phyloP scores from a whole-genome alignment of 2,113 vertebrate genomes.

The Ariopsis seemanni region DNA sequence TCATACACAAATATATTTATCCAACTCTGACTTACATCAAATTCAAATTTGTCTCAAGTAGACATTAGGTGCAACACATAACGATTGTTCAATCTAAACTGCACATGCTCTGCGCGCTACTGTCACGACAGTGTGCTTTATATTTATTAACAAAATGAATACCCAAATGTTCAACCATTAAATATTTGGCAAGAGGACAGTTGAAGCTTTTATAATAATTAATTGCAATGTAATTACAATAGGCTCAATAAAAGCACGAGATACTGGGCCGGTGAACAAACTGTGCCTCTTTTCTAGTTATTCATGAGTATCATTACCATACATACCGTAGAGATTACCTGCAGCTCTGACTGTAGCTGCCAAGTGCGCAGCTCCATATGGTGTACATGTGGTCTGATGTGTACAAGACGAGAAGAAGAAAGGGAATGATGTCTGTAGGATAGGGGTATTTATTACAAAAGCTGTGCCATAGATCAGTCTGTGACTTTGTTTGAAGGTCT shows the following conservation, averaged over 20 bases:
- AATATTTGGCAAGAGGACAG: background rate
- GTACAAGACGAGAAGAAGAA: background rate
- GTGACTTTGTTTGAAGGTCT: background rate
- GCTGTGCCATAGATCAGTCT: background rate
- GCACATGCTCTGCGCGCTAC: background rate
- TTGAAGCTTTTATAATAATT: background rate
- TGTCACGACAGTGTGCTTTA: background rate
- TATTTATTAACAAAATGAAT: background rate
- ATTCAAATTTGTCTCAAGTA: background rate
- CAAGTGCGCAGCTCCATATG: slow-evolving; percentile 5
- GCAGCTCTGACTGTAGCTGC: background rate
- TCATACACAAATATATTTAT: background rate
- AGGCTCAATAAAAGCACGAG: background rate
- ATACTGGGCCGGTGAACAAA: background rate
- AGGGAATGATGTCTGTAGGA: background rate
- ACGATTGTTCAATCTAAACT: background rate
- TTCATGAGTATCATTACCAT: background rate
- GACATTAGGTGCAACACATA: background rate
- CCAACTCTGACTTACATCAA: background rate
- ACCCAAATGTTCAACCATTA: background rate
- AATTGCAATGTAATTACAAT: background rate
- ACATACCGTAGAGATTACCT: background rate
- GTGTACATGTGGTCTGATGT: background rate
- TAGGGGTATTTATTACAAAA: background rate
- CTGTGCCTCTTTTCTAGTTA: background rate